phyloP scores from a whole-genome alignment of 1,140 invertebrate genomes.

The Listronotus oregonensis region DNA sequence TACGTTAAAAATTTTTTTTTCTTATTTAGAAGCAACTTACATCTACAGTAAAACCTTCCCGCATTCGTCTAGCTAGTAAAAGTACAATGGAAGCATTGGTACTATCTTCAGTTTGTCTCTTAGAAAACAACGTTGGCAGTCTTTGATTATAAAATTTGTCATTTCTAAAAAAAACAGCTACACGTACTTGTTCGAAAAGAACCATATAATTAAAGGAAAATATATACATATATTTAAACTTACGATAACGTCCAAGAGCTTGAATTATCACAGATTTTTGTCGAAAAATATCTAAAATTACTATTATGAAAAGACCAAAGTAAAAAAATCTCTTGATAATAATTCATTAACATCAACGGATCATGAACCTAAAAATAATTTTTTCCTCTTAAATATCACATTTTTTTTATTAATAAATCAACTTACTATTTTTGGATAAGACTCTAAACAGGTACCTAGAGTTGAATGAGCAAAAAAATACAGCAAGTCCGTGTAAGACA shows the following conservation, averaged over 20 bases:
- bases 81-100: conserved; percentile 69
- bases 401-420: no score
- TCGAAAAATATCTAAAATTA: conserved; percentile 36
- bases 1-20: conserved; percentile 25
- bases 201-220: no score
- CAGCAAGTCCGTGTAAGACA: conserved; percentile 79
- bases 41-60: conserved; percentile 81
- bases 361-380: conserved; percentile 55
- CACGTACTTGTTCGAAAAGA: no score
- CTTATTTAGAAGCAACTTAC: conserved; percentile 53
- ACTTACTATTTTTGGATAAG: conserved; percentile 58
- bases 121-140: conserved; percentile 63
- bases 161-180: conserved; percentile 57
- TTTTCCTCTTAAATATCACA: no score
- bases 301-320: conserved; percentile 74
- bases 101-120: conserved; percentile 70
- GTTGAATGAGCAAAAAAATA: conserved; percentile 80
- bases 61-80: conserved; percentile 74
- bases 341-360: conserved; percentile 64
- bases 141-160: conserved; percentile 63
- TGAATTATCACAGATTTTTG: conserved; percentile 44
- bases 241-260: conserved; percentile 58
- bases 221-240: no score
- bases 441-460: conserved; percentile 73
- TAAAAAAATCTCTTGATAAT: conserved; percentile 75